Conservation (phyloP, 2,888 invertebrate genomes). For the Adelphocoris suturalis region DNA sequence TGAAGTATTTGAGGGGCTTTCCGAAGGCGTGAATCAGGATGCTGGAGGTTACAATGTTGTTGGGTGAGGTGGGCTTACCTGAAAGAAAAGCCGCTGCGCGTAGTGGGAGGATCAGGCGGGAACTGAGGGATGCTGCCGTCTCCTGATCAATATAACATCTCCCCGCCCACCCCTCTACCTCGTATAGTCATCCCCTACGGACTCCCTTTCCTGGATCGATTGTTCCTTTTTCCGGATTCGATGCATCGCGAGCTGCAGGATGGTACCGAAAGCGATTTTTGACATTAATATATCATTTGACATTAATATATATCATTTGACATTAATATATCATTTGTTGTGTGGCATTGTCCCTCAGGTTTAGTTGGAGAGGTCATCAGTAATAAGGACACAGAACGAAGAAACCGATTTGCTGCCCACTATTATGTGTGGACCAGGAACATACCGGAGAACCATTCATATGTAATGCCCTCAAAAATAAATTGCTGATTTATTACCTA, state of each 20-base stretch:
- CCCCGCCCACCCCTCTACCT: conserved; percentile 36
- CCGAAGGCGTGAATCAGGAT: conserved; percentile 4
- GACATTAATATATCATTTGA: too few relatives aligned
- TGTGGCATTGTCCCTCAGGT: too few relatives aligned
- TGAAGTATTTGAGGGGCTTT: background rate
- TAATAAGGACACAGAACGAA: too few relatives aligned
- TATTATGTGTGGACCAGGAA: too few relatives aligned
- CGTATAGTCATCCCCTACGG: conserved; percentile 26
- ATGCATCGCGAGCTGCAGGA: conserved; percentile 17
- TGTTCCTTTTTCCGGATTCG: background rate
- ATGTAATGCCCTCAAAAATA: too few relatives aligned
- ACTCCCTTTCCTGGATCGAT: conserved; percentile 49
- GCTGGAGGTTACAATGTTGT: conserved; percentile 44
- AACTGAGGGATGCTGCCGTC: conserved; percentile 70
- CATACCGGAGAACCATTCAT: too few relatives aligned
- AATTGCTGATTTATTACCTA: too few relatives aligned
- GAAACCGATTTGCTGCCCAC: too few relatives aligned
- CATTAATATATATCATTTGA: too few relatives aligned
- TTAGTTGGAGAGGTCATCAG: too few relatives aligned
- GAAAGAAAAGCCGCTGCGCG: conserved; percentile 67
- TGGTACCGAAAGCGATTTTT: too few relatives aligned
- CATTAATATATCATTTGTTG: too few relatives aligned
- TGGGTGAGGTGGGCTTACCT: conserved; percentile 46
- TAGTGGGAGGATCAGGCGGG: conserved; percentile 66
- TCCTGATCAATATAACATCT: conserved; percentile 69